phyloP scores from a whole-genome alignment of 1,140 invertebrate genomes.

The Sesamia nonagrioides region DNA sequence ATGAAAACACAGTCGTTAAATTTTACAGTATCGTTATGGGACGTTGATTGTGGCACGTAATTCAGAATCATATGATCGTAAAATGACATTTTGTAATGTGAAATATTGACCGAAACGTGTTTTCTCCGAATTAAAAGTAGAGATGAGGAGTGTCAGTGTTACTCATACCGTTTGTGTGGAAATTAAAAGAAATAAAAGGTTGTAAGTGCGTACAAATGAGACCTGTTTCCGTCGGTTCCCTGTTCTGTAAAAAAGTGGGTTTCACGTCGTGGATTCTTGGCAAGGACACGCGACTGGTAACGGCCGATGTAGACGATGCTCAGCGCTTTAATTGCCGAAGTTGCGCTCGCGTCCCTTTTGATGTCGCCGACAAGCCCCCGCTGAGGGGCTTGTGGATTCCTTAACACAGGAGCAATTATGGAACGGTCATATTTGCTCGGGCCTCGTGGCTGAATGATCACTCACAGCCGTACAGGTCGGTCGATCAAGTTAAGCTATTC shows the following conservation, averaged over 20 bases:
- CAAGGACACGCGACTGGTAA: constrained; percentile 73
- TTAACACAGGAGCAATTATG: constrained; percentile 15
- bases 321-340: constrained; percentile 84
- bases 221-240: constrained; percentile 64
- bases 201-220: constrained; percentile 61
- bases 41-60: constrained; percentile 47
- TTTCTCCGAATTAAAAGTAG: background rate
- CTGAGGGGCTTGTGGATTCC: constrained; percentile 18
- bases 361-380: constrained; percentile 63
- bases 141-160: background rate
- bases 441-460: too few species aligned
- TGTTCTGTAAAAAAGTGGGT: constrained; percentile 57
- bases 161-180: constrained; percentile 21
- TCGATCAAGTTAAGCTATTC: too few species aligned
- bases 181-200: constrained; percentile 20
- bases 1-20: constrained; percentile 67
- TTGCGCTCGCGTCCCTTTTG: constrained; percentile 70
- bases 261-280: constrained; percentile 72
- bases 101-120: constrained; percentile 19
- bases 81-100: constrained; percentile 47
- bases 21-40: constrained; percentile 48
- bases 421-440: background rate
- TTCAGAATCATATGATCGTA: constrained; percentile 50
- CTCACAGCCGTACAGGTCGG: too few species aligned
- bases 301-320: constrained; percentile 73